A percentile compares a stretch with the other conserved stretches of the same genome.
These are phyloP conservation scores for Seriola quinqueradiata DNA, from an alignment of 2,113 vertebrate species.

Conservation along the genomic window DNA sequence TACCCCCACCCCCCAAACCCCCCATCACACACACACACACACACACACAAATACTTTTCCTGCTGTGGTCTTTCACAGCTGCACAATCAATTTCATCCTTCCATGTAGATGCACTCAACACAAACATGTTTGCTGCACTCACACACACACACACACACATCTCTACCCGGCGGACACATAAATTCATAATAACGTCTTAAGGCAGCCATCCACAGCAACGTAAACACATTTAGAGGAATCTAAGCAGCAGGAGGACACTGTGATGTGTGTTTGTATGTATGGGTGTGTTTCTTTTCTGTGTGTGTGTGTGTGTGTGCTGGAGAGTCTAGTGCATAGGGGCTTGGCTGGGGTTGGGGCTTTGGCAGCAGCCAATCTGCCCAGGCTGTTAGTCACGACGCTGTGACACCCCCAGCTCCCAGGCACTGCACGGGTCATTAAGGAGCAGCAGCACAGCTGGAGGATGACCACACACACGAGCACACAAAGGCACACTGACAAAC, in stretches of 20 bases:
- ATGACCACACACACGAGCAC: constrained; percentile 54
- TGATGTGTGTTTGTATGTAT: constrained; percentile 19
- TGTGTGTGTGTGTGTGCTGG: constrained; percentile 23
- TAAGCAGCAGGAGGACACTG: constrained; percentile 51
- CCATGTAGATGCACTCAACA: constrained; percentile 29
- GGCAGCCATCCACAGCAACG: constrained; percentile 69
- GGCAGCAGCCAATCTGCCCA: constrained; percentile 67
- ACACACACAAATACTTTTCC: constrained; percentile 13
- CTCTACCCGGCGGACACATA: constrained; percentile 55
- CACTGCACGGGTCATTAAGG: constrained; percentile 78
- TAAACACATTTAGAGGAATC: constrained; percentile 74
- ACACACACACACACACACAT: constrained; percentile 41
- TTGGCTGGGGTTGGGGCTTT: constrained; percentile 52
- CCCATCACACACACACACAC: too few relatives aligned
- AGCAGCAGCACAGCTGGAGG: constrained; percentile 61
- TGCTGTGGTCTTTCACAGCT: constrained; percentile 22
- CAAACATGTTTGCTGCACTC: constrained; percentile 33
- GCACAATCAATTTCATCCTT: constrained; percentile 50
- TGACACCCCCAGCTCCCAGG: constrained; percentile 67
- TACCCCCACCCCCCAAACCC: too few relatives aligned
- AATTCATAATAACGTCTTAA: constrained; percentile 72
- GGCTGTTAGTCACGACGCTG: constrained; percentile 75
- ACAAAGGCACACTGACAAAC: constrained; percentile 36
- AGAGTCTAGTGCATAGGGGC: constrained; percentile 24
- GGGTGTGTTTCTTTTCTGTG: constrained; percentile 6